Percentiles rank a stretch among this genome's conserved stretches.
These are phyloP conservation scores for Microcebus lehilahytsara DNA, from an alignment of 2,113 vertebrate species.

Conservation along the genomic window DNA sequence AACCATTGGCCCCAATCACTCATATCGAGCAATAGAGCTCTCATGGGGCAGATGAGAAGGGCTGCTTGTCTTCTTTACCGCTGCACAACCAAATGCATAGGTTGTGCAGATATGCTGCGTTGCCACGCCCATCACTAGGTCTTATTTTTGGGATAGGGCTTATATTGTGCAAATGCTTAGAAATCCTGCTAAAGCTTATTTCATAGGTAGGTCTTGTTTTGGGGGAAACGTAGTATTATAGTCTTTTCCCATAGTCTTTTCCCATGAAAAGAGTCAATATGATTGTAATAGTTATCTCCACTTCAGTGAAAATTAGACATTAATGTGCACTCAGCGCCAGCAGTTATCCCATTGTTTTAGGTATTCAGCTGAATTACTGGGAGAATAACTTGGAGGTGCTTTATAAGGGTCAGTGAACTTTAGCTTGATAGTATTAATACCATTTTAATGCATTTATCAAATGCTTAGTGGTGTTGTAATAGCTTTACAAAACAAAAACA, in stretches of 20 bases:
- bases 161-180: too few species aligned
- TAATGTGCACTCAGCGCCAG: background rate
- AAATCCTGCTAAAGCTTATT: too few species aligned
- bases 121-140: too few species aligned
- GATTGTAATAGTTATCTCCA: background rate
- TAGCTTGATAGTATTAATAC: background rate
- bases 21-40: too few species aligned
- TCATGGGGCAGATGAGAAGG: too few species aligned
- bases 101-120: too few species aligned
- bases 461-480: background rate
- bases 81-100: too few species aligned
- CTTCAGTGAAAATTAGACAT: slow-evolving; percentile 11
- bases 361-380: background rate
- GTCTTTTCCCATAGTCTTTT: background rate
- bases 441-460: slow-evolving; percentile 48
- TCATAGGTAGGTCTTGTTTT: too few species aligned
- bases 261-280: background rate
- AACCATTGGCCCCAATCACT: too few species aligned
- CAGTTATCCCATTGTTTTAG: background rate
- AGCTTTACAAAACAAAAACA: background rate
- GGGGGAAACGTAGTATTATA: background rate
- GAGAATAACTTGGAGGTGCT: background rate
- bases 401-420: background rate
- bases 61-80: too few species aligned
- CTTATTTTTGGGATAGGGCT: too few species aligned